Evolutionary conservation across 2,113 vertebrate genomes (phyloP).

Genomic region (Eurystomus gularis): DNA sequence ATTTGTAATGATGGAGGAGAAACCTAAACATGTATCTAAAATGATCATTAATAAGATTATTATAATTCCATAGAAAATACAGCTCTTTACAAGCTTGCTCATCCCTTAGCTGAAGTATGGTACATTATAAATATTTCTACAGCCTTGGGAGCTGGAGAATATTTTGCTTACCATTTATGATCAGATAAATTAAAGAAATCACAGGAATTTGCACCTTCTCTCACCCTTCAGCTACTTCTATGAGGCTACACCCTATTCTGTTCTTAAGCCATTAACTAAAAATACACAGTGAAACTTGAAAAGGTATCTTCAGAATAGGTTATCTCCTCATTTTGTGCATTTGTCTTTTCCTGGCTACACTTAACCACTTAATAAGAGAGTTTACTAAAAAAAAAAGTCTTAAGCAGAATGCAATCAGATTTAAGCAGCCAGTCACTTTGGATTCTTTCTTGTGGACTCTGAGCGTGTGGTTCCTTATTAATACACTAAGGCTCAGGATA

Average conservation of each 20-base stretch:
- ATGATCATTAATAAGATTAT: not conserved
- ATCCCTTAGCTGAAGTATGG: not conserved
- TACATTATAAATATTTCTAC: not conserved
- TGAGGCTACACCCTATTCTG: not conserved
- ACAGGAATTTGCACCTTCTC: not conserved
- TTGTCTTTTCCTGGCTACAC: not conserved
- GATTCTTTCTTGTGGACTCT: not conserved
- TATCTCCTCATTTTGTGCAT: not conserved
- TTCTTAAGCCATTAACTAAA: not conserved
- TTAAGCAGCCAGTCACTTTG: not conserved
- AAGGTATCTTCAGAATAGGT: not conserved
- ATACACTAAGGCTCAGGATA: not conserved
- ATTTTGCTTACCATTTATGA: not conserved
- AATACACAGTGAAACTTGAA: not conserved
- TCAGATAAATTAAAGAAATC: not conserved
- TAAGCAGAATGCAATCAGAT: not conserved
- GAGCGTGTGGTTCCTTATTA: not conserved
- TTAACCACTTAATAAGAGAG: not conserved
- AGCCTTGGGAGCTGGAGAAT: not conserved
- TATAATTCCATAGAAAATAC: not conserved
- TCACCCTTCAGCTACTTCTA: not conserved
- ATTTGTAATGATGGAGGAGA: not conserved
- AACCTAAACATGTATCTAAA: not conserved
- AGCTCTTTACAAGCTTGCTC: not conserved
- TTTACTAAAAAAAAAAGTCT: not conserved